Evolutionary conservation across 1,140 invertebrate species (phyloP).

Genomic region (Latrodectus geometricus): DNA sequence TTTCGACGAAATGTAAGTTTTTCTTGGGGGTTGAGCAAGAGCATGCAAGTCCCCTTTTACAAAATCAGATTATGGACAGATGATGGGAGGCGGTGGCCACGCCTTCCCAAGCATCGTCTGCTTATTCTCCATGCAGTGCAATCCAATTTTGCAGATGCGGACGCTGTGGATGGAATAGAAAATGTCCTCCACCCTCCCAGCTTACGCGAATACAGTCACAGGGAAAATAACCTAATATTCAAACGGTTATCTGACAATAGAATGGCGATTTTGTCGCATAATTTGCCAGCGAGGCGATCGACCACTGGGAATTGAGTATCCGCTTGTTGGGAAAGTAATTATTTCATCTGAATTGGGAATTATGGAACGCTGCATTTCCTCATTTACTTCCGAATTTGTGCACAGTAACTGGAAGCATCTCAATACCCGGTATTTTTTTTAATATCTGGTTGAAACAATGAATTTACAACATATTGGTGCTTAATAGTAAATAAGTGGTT

Average conservation of each 20-base stretch:
- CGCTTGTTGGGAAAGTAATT: background rate
- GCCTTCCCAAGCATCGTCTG: background rate
- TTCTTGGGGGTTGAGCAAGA: too few relatives aligned
- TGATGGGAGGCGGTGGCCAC: background rate
- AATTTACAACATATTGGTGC: too few relatives aligned
- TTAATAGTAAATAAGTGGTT: too few relatives aligned
- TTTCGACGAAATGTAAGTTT: too few relatives aligned
- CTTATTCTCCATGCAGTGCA: slow-evolving; percentile 1
- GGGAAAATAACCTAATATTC: background rate
- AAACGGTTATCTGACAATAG: slow-evolving; percentile 4
- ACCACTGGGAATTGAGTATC: background rate
- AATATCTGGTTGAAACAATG: too few relatives aligned
- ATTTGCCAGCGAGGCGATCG: background rate
- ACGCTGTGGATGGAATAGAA: too few relatives aligned
- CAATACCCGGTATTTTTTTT: too few relatives aligned
- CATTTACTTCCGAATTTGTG: too few relatives aligned
- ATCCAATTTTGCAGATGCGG: background rate
- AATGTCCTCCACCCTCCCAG: background rate
- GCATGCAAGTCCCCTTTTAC: background rate
- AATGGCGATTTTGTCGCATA: background rate
- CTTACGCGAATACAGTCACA: background rate
- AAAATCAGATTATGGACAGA: slow-evolving; percentile 1
- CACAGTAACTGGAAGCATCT: too few relatives aligned
- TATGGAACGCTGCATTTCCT: background rate
- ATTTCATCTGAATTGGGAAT: background rate